Evolutionary conservation across 2,888 invertebrate genomes (phyloP).

Genomic region (Timandra comae): DNA sequence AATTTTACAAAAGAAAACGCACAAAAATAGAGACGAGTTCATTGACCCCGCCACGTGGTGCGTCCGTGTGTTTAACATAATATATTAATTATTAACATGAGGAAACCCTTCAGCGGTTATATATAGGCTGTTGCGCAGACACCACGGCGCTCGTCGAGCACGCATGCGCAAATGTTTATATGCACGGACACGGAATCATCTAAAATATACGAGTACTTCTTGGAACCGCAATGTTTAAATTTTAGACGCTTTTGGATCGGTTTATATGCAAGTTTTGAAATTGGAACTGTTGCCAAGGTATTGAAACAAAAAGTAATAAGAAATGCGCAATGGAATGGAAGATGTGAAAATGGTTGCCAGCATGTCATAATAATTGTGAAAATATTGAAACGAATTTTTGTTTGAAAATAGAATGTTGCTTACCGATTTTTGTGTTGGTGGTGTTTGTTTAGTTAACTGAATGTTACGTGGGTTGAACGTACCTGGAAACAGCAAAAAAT

Average conservation of each 20-base stretch:
- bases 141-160: constrained; percentile 40
- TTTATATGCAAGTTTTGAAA: constrained; percentile 28
- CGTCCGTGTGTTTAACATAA: constrained; percentile 49
- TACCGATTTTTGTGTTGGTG: too few relatives aligned
- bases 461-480: constrained; percentile 1
- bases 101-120: constrained; percentile 69
- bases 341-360: neutral
- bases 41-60: constrained; percentile 58
- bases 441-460: too few relatives aligned
- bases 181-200: constrained; percentile 46
- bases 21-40: constrained; percentile 49
- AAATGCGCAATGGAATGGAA: neutral
- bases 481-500: constrained; percentile 9
- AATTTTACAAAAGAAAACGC: constrained; percentile 34
- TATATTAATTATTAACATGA: constrained; percentile 68
- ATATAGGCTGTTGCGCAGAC: constrained; percentile 64
- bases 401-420: constrained; percentile 7
- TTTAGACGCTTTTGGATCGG: constrained; percentile 23
- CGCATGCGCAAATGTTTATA: constrained; percentile 56
- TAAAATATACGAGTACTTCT: constrained; percentile 37
- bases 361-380: neutral
- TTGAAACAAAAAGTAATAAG: constrained; percentile 12
- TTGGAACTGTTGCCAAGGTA: constrained; percentile 31
- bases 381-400: constrained; percentile 3
- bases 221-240: constrained; percentile 29